phyloP scores from a whole-genome alignment of 2,113 vertebrate genomes.

The Gadus macrocephalus region DNA sequence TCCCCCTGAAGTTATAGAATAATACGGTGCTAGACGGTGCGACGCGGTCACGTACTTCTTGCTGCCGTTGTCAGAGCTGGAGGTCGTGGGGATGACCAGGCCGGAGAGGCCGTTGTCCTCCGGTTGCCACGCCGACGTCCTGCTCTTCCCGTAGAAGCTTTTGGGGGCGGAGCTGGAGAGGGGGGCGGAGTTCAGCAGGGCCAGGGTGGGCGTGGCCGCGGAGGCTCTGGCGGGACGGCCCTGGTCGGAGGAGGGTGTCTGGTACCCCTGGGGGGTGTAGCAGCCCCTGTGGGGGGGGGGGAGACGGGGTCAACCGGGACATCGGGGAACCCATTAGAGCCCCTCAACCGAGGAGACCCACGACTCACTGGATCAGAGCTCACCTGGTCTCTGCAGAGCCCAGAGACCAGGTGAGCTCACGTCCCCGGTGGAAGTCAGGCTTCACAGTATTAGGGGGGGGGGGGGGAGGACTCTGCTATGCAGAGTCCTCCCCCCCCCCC shows the following conservation, averaged over 20 bases:
- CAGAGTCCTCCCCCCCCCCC: no score
- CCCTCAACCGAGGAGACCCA: no score
- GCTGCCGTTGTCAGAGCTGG: conserved; percentile 56
- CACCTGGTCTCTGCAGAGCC: no score
- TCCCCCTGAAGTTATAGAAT: no score
- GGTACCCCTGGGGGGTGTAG: conserved; percentile 79
- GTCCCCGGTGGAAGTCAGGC: no score
- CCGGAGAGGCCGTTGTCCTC: conserved; percentile 56
- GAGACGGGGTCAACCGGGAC: background rate
- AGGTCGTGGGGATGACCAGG: conserved; percentile 43
- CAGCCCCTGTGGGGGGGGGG: conserved; percentile 53
- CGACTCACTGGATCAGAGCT: no score
- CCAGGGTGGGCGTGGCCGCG: conserved; percentile 58
- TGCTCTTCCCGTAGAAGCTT: conserved; percentile 78
- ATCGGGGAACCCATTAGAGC: no score
- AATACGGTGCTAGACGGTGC: no score
- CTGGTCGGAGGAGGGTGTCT: conserved; percentile 68
- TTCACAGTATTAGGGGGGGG: no score
- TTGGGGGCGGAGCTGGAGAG: conserved; percentile 86
- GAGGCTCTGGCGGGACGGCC: conserved; percentile 64
- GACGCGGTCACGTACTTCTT: conserved; percentile 59
- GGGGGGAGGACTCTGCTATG: no score
- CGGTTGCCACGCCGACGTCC: conserved; percentile 67
- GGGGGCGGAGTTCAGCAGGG: conserved; percentile 64
- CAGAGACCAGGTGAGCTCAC: no score